Base-by-base conservation (phyloP, 2,113 vertebrate genomes). In the Oxygymnocypris stewartii region DNA sequence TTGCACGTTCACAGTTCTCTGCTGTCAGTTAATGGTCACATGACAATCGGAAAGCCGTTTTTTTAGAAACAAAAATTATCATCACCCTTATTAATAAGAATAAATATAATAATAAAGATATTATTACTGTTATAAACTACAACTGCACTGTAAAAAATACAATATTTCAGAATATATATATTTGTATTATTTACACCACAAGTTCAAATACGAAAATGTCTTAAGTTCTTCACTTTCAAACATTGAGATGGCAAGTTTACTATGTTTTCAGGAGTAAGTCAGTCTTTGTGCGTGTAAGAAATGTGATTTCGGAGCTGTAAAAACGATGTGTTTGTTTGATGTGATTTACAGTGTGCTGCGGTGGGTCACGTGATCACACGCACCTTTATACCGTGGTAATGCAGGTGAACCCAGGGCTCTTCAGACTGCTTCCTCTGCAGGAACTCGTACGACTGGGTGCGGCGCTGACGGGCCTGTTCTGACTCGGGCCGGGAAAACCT, bases 371-470 rank as follows among this genome's bases (percentile, higher is more conserved):
- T 79, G 78, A 79, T n/a, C 20, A 42, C 90, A 2, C 77, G 77
- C 85, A 99, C 98, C 95, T 94, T 96, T 42, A 96, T 88, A 23
- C 96, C 91, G 6, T 96, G 94, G 92, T 99, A 97, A 88, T 96
- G 96, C 0, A 99, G 93, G 88, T 98, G 96, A 63, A 96, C 93
- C 98, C 98, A 99, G 7, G 97, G 97, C 75, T 99, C 98, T 75
- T 99, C 98, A 0, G 98, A 97, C 12, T 99, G 98, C 92, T 97
- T 99, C 94, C 97, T 99, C 93, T 99, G 98, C 88, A 99, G 93
- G 91, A 98, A 99, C 91, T 99, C 98, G 0, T 99, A 99, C 0
- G 98, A 98, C 91, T 98, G 98, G 82, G 96, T 95, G 0, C 97
- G 96, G 2, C 97, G 95, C 90, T 99, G 97, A 0, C 97, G 96